phyloP scores from a whole-genome alignment of 2,113 vertebrate genomes.

The Todiramphus chloris region DNA sequence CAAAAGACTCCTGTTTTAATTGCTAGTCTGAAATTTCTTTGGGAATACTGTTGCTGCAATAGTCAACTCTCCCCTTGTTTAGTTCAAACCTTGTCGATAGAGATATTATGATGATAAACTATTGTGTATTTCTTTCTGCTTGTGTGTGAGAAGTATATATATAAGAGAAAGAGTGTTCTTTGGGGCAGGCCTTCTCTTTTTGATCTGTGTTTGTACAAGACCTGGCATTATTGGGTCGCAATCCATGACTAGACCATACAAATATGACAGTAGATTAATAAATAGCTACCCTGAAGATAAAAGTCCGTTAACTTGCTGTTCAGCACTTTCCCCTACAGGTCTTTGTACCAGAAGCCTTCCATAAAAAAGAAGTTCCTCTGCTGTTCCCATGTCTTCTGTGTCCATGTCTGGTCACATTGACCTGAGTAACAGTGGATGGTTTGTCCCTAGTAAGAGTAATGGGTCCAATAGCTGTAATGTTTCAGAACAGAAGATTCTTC shows the following conservation, averaged over 20 bases:
- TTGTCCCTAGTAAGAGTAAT: neutral
- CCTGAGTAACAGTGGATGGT: neutral
- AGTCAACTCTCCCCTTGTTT: neutral
- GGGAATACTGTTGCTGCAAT: neutral
- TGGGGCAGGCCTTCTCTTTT: neutral
- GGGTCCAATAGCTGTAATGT: neutral
- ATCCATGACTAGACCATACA: neutral
- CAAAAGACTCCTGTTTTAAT: neutral
- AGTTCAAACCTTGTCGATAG: neutral
- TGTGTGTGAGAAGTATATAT: neutral
- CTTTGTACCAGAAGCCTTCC: neutral
- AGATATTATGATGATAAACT: neutral
- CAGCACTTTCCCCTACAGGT: neutral
- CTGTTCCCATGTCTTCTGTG: neutral
- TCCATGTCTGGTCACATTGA: neutral
- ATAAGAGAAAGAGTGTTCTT: neutral
- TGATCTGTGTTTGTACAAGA: neutral
- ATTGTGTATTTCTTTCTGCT: neutral
- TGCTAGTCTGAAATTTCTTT: neutral
- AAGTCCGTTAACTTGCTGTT: neutral
- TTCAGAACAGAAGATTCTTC: neutral
- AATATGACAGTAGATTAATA: neutral
- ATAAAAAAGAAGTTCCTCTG: neutral
- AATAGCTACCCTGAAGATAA: neutral
- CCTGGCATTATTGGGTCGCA: neutral